Evolutionary conservation across 2,888 invertebrate species (phyloP).

Genomic region (Melanostoma mellinum): DNA sequence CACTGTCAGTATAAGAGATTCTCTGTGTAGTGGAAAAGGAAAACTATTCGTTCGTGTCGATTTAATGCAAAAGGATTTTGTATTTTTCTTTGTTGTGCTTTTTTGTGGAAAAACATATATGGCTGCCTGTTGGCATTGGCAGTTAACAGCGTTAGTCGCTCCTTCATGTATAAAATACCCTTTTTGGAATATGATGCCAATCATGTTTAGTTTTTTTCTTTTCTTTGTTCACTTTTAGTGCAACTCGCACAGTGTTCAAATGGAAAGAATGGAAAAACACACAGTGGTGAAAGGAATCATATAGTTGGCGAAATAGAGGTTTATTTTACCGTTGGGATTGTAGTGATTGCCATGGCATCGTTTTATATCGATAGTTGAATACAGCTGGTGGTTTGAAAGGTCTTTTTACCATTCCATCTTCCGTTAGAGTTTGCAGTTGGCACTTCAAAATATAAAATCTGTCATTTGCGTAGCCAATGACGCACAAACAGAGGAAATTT

Average conservation of each 20-base stretch:
- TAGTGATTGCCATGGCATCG: too few relatives aligned
- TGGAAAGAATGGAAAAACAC: slow-evolving; percentile 19
- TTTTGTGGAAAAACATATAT: slow-evolving; percentile 59
- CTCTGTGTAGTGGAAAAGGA: not conserved
- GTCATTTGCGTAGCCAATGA: too few relatives aligned
- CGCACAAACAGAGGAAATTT: too few relatives aligned
- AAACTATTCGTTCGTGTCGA: slow-evolving; percentile 69
- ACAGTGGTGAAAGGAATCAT: too few relatives aligned
- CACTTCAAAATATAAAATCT: too few relatives aligned
- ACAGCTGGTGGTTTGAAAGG: too few relatives aligned
- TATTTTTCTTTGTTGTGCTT: slow-evolving; percentile 12
- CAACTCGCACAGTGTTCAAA: not conserved
- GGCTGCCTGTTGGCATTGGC: slow-evolving; percentile 66
- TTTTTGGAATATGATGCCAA: slow-evolving; percentile 63
- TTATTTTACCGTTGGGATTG: too few relatives aligned
- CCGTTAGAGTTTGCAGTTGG: too few relatives aligned
- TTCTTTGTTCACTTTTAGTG: not conserved
- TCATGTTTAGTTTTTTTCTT: slow-evolving; percentile 31
- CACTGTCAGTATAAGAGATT: too few relatives aligned
- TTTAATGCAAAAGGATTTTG: slow-evolving; percentile 66
- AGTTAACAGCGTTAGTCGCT: slow-evolving; percentile 48
- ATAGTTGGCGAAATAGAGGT: too few relatives aligned
- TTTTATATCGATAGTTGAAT: too few relatives aligned
- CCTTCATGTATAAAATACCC: not conserved
- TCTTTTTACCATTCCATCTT: too few relatives aligned